Base-by-base conservation (phyloP, 1,140 invertebrate species). In the Papilio glaucus region DNA sequence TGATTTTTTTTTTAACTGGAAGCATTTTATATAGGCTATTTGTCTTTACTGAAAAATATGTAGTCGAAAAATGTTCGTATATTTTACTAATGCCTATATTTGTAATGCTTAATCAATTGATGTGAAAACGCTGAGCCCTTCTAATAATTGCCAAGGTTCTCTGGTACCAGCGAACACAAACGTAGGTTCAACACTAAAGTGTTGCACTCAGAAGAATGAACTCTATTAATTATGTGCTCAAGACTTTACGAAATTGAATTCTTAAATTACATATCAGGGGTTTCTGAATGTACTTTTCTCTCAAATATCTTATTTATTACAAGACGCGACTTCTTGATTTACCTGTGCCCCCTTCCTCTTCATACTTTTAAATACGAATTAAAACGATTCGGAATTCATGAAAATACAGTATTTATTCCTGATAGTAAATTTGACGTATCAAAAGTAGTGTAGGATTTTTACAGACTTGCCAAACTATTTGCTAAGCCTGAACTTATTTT, bases 141-240 rank as follows among this genome's bases (percentile, higher is more conserved):
- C 49, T 57, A 57, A 49, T 49, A 49, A 57, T 57, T 57, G 21
- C 49, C 49, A 57, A 57, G 49, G 49, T 57, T 24, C 49, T 49
- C 7, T 57, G 29, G 29, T 57, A 21, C 9, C 2, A 12, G 49
- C n/a, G 12, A 24, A 53, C 18, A 57, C 21, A 57, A 57, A 57
- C 49, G 21, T 21, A 26, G 49, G 49, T 24, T 26, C 49, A 57
- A 13, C 49, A 57, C 21, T 21, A 49, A 57, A 57, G 10, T 24
- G 12, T n/a, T n/a, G n/a, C n/a, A n/a, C n/a, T n/a, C n/a, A n/a
- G n/a, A n/a, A n/a, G n/a, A n/a, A n/a, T n/a, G n/a, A n/a, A n/a
- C n/a, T n/a, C n/a, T n/a, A n/a, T n/a, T n/a, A 57, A 57, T 57
- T 57, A 24, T 10, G n/a, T 57, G 49, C 3, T 57, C 18, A 26